Evolutionary conservation across 2,888 invertebrate species (phyloP), one percentile per base, ranked within the genome.

Genomic region (Magallana nippona): DNA sequence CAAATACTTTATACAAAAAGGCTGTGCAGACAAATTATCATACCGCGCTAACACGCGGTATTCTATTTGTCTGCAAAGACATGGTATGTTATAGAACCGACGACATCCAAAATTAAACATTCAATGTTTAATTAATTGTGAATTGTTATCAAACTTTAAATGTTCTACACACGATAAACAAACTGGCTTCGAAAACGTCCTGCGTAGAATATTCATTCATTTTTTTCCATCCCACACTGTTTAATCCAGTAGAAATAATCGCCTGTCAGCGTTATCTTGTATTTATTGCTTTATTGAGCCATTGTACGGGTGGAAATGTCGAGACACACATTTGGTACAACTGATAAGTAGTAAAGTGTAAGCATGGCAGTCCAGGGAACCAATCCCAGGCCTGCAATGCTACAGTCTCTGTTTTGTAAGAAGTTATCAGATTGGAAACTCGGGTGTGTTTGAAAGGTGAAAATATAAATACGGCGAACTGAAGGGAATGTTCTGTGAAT

Each of bases 211-310:
- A 44, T 71, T 27, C 71, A 71, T 71, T 22, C 22, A 27, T 32
- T 71, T 71, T n/a, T 71, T 71, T 22, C 15, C 71, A 71, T 71
- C 71, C 71, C 71, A 71, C 71, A 17, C 71, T 71, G 27, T 71
- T 71, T 71, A 71, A 71, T 71, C 71, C 32, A 32, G 22, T 22
- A 71, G 44, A 27, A 71, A 71, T 71, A 71, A 71, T 71, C 22
- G 27, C 71, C 71, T 71, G 71, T 71, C 71, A 71, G 15, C 27
- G 32, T 71, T 71, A 71, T 71, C 71, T 27, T 10, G 11, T 13
- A 27, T 22, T 32, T 32, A 71, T 71, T 71, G 71, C 32, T 71
- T 71, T 71, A 71, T 71, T 71, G 71, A 22, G 71, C 32, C 71
- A 71, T 71, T 71, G 22, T 71, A 71, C 32, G 32, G 15, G 71